Evolutionary conservation across 2,113 vertebrate species (phyloP).

Genomic region (Tenebrosternarchus preto): DNA sequence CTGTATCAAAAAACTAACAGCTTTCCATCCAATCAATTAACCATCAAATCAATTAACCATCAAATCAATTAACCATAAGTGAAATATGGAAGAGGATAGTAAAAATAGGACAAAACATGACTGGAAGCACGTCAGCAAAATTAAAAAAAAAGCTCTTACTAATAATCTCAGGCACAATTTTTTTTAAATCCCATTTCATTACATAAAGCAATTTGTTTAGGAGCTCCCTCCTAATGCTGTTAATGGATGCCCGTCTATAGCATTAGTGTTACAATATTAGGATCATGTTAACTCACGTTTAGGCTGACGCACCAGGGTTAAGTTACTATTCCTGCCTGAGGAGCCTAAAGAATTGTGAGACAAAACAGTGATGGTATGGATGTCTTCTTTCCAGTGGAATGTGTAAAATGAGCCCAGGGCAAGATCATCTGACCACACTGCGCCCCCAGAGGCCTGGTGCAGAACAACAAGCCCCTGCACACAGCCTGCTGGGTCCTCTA

Average conservation of each 20-base stretch:
- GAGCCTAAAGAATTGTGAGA: conserved; percentile 84
- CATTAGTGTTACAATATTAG: conserved; percentile 4
- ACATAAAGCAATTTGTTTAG: not conserved
- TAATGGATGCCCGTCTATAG: not conserved
- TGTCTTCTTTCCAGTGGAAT: conserved; percentile 78
- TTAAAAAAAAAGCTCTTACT: not conserved
- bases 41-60: conserved; percentile 11
- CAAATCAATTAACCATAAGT: conserved; percentile 32
- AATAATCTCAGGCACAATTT: not conserved
- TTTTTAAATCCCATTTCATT: not conserved
- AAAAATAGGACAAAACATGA: not conserved
- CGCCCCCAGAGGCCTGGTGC: conserved; percentile 64
- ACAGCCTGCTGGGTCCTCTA: conserved; percentile 73
- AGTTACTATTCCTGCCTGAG: conserved; percentile 82
- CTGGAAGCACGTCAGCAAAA: not conserved
- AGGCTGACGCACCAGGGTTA: conserved; percentile 78
- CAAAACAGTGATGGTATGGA: conserved; percentile 78
- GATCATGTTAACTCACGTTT: conserved; percentile 69
- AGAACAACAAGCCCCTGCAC: conserved; percentile 78
- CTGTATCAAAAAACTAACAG: conserved; percentile 34
- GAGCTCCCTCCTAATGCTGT: not conserved
- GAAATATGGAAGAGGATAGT: conserved; percentile 15
- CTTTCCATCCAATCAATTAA: conserved; percentile 37
- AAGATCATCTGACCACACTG: conserved; percentile 64
- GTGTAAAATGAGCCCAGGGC: conserved; percentile 71